These are phyloP conservation scores for Cantharis rufa DNA, from an alignment of 2,888 invertebrate genomes.

Conservation along the genomic window DNA sequence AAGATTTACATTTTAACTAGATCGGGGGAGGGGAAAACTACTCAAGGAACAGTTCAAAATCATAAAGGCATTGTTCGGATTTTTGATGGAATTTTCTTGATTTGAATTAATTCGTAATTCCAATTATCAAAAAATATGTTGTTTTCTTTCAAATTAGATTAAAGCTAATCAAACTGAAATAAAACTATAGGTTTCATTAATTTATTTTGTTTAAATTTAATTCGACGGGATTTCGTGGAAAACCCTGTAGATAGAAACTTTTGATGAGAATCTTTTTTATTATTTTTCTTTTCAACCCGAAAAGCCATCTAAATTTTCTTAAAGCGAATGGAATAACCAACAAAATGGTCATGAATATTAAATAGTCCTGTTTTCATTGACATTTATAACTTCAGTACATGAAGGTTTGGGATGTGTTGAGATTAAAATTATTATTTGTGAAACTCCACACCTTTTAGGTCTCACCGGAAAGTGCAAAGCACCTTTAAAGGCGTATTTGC, in stretches of 20 bases:
- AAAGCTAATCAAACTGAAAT: no score
- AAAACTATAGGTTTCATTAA: no score
- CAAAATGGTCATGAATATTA: not conserved
- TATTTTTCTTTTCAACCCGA: not conserved
- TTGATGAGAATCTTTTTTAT: not conserved
- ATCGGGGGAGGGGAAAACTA: no score
- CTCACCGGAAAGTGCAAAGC: conserved; percentile 13
- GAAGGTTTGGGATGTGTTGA: not conserved
- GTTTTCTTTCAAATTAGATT: no score
- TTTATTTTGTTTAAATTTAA: no score
- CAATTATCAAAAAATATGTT: no score
- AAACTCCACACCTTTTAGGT: not conserved
- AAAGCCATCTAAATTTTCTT: not conserved
- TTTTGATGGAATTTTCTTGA: no score
- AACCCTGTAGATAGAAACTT: not conserved
- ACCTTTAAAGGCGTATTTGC: conserved; percentile 13
- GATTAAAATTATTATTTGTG: not conserved
- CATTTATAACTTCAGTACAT: not conserved
- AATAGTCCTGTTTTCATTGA: not conserved
- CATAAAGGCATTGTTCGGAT: no score
- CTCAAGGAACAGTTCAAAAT: no score
- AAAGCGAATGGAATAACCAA: not conserved
- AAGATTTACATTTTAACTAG: no score
- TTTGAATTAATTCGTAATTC: no score
- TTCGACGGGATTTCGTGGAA: not conserved